Conservation (phyloP, 1,140 invertebrate species). For the Drosophila simulans region DNA sequence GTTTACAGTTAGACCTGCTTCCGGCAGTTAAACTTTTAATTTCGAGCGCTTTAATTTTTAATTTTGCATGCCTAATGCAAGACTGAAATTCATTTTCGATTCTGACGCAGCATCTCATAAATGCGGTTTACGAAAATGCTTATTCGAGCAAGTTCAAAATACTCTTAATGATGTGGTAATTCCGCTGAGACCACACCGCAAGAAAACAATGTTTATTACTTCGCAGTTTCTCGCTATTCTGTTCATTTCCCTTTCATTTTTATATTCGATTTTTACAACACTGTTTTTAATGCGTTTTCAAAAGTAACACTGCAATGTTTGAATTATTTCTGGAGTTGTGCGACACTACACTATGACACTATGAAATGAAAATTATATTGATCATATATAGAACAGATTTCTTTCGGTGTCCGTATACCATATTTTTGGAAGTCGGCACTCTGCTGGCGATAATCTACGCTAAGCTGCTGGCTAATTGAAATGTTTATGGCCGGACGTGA, state of each 20-base stretch:
- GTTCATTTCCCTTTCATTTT: not conserved
- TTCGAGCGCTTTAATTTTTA: not conserved
- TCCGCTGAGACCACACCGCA: slow-evolving; percentile 4
- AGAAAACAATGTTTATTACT: too few species aligned
- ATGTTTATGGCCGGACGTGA: slow-evolving; percentile 44
- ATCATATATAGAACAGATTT: not conserved
- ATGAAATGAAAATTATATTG: too few species aligned
- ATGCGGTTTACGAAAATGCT: slow-evolving; percentile 29
- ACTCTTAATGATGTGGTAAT: slow-evolving; percentile 66
- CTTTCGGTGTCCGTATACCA: not conserved
- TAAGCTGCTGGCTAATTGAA: slow-evolving; percentile 54
- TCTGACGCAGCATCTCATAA: slow-evolving; percentile 3
- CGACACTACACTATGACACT: too few species aligned
- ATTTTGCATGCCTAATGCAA: slow-evolving; percentile 10
- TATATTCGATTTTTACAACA: too few species aligned
- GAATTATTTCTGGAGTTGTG: too few species aligned
- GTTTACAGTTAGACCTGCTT: slow-evolving; percentile 60
- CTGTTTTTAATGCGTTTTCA: too few species aligned
- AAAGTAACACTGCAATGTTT: too few species aligned
- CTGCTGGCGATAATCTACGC: slow-evolving; percentile 19
- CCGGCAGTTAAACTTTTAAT: slow-evolving; percentile 48
- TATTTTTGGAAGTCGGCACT: slow-evolving; percentile 9
- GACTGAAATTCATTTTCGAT: slow-evolving; percentile 32
- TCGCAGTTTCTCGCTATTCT: not conserved
- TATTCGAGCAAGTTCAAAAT: slow-evolving; percentile 59